These are phyloP conservation scores for Sphaerophoria taeniata DNA, from an alignment of 2,888 invertebrate species.

Conservation along the genomic window DNA sequence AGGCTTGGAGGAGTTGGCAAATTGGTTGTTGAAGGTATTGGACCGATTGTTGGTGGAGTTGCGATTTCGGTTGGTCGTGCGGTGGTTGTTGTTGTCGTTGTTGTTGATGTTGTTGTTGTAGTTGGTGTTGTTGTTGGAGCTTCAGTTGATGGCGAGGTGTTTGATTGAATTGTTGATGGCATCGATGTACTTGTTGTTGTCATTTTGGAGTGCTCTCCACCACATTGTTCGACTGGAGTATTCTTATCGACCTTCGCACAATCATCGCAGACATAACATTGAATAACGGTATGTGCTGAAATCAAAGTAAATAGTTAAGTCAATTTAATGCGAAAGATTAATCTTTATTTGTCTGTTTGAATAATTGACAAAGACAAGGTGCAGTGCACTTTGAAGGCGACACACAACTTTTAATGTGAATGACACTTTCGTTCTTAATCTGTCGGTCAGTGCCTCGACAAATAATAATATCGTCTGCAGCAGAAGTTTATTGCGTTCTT, in stretches of 20 bases:
- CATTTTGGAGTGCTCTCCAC: slow-evolving; percentile 73
- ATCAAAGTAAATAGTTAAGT: slow-evolving; percentile 3
- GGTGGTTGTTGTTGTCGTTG: neutral
- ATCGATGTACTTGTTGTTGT: slow-evolving; percentile 46
- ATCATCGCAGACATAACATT: slow-evolving; percentile 80
- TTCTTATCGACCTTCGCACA: slow-evolving; percentile 76
- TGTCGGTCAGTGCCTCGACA: slow-evolving; percentile 9
- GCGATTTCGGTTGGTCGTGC: slow-evolving; percentile 25
- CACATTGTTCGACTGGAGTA: slow-evolving; percentile 77
- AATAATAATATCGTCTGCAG: neutral
- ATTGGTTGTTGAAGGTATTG: slow-evolving; percentile 75
- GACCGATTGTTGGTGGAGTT: slow-evolving; percentile 76
- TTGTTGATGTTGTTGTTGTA: slow-evolving; percentile 21
- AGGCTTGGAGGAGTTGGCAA: slow-evolving; percentile 77
- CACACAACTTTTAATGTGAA: neutral
- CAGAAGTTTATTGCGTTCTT: neutral
- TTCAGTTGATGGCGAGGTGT: slow-evolving; percentile 42
- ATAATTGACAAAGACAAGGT: neutral
- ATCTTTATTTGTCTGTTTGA: neutral
- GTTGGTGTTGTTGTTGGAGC: slow-evolving; percentile 35
- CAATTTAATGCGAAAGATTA: slow-evolving; percentile 14
- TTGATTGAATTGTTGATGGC: slow-evolving; percentile 46
- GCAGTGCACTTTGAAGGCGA: neutral
- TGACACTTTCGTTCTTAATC: neutral
- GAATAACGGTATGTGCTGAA: slow-evolving; percentile 75